These are phyloP conservation scores for Microplitis manilae DNA, from an alignment of 2,888 invertebrate species.

Conservation along the genomic window DNA sequence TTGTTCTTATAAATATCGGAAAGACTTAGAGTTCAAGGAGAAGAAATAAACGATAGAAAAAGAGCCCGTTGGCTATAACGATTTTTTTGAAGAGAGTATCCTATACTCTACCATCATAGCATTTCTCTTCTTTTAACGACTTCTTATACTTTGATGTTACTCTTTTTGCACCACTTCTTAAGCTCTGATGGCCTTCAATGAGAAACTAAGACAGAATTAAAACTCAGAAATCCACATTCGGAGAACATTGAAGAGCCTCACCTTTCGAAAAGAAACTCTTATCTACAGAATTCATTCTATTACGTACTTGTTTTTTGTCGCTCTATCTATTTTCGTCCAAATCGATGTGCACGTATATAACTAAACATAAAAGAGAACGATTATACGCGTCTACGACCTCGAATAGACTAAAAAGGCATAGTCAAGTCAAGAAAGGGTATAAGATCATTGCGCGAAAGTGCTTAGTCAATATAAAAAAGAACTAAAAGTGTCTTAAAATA, in stretches of 20 bases:
- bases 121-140: constrained; percentile 13
- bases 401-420: constrained; percentile 19
- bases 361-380: constrained; percentile 33
- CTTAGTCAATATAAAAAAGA: constrained; percentile 36
- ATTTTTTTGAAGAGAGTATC: background rate
- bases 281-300: constrained; percentile 34
- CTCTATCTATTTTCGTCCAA: constrained; percentile 22
- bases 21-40: background rate
- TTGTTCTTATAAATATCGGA: constrained; percentile 18
- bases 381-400: constrained; percentile 28
- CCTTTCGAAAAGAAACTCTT: constrained; percentile 21
- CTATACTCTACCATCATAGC: background rate
- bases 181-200: constrained; percentile 38
- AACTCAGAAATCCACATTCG: constrained; percentile 37
- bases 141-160: constrained; percentile 5
- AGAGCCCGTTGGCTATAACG: constrained; percentile 6
- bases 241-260: constrained; percentile 30
- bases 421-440: constrained; percentile 20
- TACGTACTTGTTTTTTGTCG: constrained; percentile 15
- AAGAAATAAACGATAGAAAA: background rate
- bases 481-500: constrained; percentile 13
- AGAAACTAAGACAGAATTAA: constrained; percentile 40
- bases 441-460: constrained; percentile 39
- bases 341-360: constrained; percentile 29
- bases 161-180: constrained; percentile 19